Evolutionary conservation across 1,140 invertebrate species (phyloP), one percentile per base, ranked within the genome.

Genomic region (Drosophila azteca): DNA sequence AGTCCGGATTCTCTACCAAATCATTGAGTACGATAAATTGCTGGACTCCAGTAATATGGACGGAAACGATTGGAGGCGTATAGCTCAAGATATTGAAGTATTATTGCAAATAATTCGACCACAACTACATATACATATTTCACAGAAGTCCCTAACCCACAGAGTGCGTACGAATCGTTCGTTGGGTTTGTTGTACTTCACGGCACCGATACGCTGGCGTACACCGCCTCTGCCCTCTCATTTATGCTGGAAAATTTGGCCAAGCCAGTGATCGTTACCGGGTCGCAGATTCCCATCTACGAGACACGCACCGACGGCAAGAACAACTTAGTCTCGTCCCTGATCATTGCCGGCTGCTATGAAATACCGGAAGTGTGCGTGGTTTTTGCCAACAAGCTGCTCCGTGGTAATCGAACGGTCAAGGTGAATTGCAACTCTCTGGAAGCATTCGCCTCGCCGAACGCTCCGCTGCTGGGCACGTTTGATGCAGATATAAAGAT

Each of bases 131-230:
- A n/a, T n/a, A n/a, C n/a, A n/a, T 69, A 54, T 62, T 54, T 93
- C 93, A 0, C 79, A 97, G 95, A 93, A 95, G 93, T 95, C 94
- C 11, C 4, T 39, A 39, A 39, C 0, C 0, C 35, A 20, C 11
- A 39, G 35, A 13, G 0, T 0, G 1, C 0, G 6, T 98, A 98
- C 79, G 94, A 96, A 77, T 92, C 94, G 45, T 99, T 95, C 85
- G 97, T 98, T 91, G 98, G 98, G 0, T 99, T 99, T 90, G 97
- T 99, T 0, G 94, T 99, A 2, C 94, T 99, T 0, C 98, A 99
- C 89, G 98, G 98, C 8, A 99, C 98, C 0, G 98, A 99, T 92
- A 99, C 98, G 0, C 94, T 99, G 63, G 95, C 97, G 6, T 99
- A 99, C 90, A 98, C 98, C 0, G 97, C 98, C 0, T 98, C 98